Conservation (phyloP, 2,888 invertebrate species). For the Diarsia brunnea region DNA sequence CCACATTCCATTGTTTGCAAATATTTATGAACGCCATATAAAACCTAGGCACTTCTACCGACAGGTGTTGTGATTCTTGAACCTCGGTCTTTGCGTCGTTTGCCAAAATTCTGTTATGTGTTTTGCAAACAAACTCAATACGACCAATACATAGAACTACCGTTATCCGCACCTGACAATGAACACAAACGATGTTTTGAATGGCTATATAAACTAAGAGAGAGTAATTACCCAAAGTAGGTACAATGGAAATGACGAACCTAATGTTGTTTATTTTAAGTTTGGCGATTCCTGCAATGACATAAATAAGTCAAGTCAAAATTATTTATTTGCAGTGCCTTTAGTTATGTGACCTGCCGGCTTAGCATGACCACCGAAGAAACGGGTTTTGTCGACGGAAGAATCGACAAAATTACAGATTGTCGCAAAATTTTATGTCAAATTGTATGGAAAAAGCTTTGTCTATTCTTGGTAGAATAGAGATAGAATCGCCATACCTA, state of each 20-base stretch:
- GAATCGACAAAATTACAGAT: too few relatives aligned
- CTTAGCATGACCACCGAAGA: too few relatives aligned
- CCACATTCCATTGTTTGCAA: conserved; percentile 32
- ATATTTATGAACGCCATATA: conserved; percentile 2
- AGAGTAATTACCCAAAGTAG: conserved; percentile 21
- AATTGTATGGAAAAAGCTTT: too few relatives aligned
- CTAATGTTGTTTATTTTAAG: conserved; percentile 1
- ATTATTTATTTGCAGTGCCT: too few relatives aligned
- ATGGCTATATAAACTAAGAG: conserved; percentile 36
- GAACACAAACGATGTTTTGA: conserved; percentile 52
- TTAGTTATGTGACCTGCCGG: too few relatives aligned
- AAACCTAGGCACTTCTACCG: neutral
- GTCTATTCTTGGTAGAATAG: too few relatives aligned
- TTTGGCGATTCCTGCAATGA: neutral
- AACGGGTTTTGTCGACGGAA: too few relatives aligned
- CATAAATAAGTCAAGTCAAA: too few relatives aligned
- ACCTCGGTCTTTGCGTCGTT: neutral
- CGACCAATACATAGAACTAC: conserved; percentile 23
- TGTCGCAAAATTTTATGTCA: too few relatives aligned
- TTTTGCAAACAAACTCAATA: conserved; percentile 35
- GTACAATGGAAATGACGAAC: conserved; percentile 9
- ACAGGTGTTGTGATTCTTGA: neutral
- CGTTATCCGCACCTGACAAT: conserved; percentile 27
- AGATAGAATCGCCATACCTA: too few relatives aligned
- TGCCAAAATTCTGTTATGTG: conserved; percentile 34